Percentiles rank a stretch among this genome's conserved stretches.
Conservation (phyloP, 2,113 vertebrate species). For the Oceanites oceanicus region DNA sequence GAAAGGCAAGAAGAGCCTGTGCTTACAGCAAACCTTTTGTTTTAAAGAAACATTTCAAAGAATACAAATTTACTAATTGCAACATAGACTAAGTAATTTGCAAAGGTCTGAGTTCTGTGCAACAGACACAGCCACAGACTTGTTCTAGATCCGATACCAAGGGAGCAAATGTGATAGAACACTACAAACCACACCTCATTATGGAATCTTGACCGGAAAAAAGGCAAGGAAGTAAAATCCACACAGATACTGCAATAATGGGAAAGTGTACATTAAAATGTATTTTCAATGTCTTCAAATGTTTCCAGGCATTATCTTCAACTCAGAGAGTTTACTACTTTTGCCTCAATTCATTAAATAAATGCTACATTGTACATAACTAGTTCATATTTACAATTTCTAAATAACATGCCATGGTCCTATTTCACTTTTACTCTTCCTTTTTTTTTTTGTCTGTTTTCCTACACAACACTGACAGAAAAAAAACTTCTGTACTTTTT, state of each 20-base stretch:
- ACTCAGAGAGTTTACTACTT: not conserved
- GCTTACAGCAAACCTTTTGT: not conserved
- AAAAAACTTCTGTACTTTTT: not conserved
- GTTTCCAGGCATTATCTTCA: not conserved
- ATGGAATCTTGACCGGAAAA: not conserved
- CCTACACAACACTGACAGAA: not conserved
- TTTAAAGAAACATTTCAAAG: not conserved
- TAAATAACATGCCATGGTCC: not conserved
- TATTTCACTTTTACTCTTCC: not conserved
- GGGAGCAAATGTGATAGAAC: not conserved
- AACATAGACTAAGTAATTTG: not conserved
- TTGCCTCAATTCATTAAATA: not conserved
- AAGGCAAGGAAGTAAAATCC: not conserved
- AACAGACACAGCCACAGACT: not conserved
- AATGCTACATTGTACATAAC: not conserved
- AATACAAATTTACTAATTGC: not conserved
- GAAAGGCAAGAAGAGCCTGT: not conserved
- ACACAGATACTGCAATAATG: not conserved
- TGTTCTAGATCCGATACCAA: not conserved
- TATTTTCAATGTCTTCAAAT: not conserved
- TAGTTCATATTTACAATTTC: not conserved
- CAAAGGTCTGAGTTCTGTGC: not conserved
- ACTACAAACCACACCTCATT: not conserved
- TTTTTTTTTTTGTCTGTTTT: not conserved
- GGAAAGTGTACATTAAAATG: not conserved